A percentile compares a stretch with the other conserved stretches of the same genome.
phyloP scores from a whole-genome alignment of 30 jellyfish, hydroid and myxozoan genomes.

The Aurelia aurita region DNA sequence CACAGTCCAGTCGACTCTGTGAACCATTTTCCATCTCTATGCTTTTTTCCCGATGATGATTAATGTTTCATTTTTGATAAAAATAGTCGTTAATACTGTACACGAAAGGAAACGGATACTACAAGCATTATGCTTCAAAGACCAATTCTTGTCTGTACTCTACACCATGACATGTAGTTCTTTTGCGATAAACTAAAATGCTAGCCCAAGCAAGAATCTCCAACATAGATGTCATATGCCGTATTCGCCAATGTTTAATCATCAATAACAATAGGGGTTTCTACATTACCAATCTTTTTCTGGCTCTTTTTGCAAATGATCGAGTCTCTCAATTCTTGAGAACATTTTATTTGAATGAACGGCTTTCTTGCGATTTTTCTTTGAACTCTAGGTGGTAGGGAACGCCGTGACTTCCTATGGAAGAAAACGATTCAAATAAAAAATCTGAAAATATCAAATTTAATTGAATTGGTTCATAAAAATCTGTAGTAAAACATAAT shows the following conservation, averaged over 20 bases:
- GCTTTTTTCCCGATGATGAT: too few relatives aligned
- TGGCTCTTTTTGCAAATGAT: slow-evolving; percentile 84
- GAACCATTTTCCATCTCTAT: too few relatives aligned
- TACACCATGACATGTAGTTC: neutral
- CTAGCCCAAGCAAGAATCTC: slow-evolving; percentile 8
- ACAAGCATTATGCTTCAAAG: too few relatives aligned
- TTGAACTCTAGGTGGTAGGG: slow-evolving; percentile 94
- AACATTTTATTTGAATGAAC: slow-evolving; percentile 92
- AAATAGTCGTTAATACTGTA: too few relatives aligned
- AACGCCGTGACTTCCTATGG: slow-evolving; percentile 94
- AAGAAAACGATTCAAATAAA: neutral
- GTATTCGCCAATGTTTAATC: slow-evolving; percentile 42
- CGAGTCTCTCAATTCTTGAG: slow-evolving; percentile 95
- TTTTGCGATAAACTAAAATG: neutral
- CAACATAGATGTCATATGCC: neutral
- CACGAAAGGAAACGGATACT: too few relatives aligned
- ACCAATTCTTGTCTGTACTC: too few relatives aligned
- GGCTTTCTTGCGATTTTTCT: slow-evolving; percentile 98
- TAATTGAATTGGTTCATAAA: too few relatives aligned
- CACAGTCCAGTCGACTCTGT: too few relatives aligned
- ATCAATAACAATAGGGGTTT: slow-evolving; percentile 80
- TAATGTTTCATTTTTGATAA: too few relatives aligned
- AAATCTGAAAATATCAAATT: neutral
- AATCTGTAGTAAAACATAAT: too few relatives aligned
- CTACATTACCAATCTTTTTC: slow-evolving; percentile 60